Evolutionary conservation across 1,140 invertebrate genomes (phyloP).

Genomic region (Saccostrea glomerata): DNA sequence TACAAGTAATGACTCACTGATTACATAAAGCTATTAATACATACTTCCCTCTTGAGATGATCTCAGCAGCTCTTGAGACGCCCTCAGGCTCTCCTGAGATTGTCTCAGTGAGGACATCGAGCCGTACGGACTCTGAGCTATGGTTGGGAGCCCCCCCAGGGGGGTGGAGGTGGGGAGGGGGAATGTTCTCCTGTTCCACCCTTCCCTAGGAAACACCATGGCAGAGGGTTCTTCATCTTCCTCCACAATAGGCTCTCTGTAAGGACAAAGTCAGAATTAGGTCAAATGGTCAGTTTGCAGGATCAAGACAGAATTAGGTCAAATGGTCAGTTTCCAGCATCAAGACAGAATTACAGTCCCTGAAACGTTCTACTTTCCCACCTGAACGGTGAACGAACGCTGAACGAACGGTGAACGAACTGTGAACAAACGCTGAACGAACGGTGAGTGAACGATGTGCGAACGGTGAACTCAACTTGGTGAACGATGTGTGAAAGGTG

Average conservation of each 20-base stretch:
- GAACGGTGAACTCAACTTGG: too few relatives aligned
- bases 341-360: too few relatives aligned
- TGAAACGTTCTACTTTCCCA: too few relatives aligned
- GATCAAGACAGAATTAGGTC: too few relatives aligned
- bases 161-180: slow-evolving; percentile 52
- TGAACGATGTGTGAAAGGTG: too few relatives aligned
- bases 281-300: neutral
- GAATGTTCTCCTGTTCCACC: slow-evolving; percentile 42
- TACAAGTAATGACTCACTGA: too few relatives aligned
- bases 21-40: neutral
- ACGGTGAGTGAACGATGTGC: too few relatives aligned
- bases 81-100: slow-evolving; percentile 52
- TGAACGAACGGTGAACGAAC: too few relatives aligned
- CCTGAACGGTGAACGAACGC: too few relatives aligned
- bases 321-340: too few relatives aligned
- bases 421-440: too few relatives aligned
- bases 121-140: slow-evolving; percentile 48
- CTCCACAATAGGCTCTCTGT: neutral
- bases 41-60: slow-evolving; percentile 45
- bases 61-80: slow-evolving; percentile 51
- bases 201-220: neutral
- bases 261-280: neutral
- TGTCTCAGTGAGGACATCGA: slow-evolving; percentile 42
- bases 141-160: slow-evolving; percentile 44
- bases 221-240: slow-evolving; percentile 9